Conservation (phyloP, 2,797 vertebrate genomes). For the Botia almorhae region DNA sequence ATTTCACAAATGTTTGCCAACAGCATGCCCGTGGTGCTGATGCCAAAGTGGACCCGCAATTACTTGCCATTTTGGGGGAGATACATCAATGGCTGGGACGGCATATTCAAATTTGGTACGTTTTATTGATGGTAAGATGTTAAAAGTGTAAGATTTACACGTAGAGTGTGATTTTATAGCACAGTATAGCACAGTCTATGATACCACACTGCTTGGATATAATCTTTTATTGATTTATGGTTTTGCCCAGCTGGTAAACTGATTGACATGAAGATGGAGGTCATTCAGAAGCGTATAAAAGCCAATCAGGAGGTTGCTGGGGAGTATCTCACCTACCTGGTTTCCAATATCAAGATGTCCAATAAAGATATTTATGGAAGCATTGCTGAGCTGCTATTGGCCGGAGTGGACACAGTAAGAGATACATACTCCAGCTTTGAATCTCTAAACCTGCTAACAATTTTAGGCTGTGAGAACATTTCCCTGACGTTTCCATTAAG, state of each 20-base stretch:
- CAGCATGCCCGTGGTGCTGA: constrained; percentile 68
- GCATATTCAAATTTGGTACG: constrained; percentile 88
- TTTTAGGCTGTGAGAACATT: no score
- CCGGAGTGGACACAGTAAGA: constrained; percentile 92
- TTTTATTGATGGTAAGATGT: no score
- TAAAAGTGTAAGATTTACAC: no score
- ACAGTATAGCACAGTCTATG: no score
- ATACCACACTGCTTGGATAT: no score
- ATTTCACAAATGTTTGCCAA: constrained; percentile 86
- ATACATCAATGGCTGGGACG: constrained; percentile 87
- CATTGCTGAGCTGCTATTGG: constrained; percentile 87
- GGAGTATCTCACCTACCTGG: constrained; percentile 88
- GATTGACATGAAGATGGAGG: constrained; percentile 87
- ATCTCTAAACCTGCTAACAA: no score
- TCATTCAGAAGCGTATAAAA: constrained; percentile 78
- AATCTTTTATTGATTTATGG: neutral
- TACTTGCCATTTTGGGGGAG: constrained; percentile 85
- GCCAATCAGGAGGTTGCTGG: constrained; percentile 79
- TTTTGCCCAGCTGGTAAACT: constrained; percentile 79
- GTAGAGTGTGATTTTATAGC: no score
- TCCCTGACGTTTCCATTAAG: no score
- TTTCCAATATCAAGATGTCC: constrained; percentile 83
- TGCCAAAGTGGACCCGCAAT: constrained; percentile 85
- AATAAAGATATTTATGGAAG: constrained; percentile 85
- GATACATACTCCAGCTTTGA: neutral